Conservation (phyloP, 2,888 invertebrate genomes). For the Sinohyriopsis cumingii region DNA sequence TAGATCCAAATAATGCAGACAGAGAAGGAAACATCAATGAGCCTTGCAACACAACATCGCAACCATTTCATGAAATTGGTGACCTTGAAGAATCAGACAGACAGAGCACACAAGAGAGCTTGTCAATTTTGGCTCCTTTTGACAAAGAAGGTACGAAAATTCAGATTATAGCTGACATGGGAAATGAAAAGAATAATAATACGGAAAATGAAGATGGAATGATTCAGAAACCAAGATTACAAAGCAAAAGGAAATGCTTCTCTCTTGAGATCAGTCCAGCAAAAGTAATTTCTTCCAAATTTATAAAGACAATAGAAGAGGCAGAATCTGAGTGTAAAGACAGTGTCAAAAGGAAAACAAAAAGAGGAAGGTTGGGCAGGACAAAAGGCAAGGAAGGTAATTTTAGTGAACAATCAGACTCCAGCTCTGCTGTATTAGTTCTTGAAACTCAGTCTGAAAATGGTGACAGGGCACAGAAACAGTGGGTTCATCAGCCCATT, state of each 20-base stretch:
- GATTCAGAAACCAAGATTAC: slow-evolving; percentile 11
- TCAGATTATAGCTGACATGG: not conserved
- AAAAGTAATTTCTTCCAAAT: slow-evolving; percentile 4
- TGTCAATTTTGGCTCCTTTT: slow-evolving; percentile 9
- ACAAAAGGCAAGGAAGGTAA: too few species aligned
- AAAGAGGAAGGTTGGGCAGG: too few species aligned
- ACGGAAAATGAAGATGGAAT: slow-evolving; percentile 22
- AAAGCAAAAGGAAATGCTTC: slow-evolving; percentile 31
- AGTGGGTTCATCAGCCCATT: too few species aligned
- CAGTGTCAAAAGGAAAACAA: too few species aligned
- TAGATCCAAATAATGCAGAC: too few species aligned
- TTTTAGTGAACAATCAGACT: not conserved
- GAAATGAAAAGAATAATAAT: slow-evolving; percentile 2
- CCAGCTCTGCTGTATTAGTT: not conserved
- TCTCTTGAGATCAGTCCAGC: slow-evolving; percentile 28
- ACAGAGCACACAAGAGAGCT: slow-evolving; percentile 10
- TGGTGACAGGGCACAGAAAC: not conserved
- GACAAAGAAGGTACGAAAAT: not conserved
- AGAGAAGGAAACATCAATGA: too few species aligned
- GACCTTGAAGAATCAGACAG: not conserved
- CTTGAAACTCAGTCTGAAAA: not conserved
- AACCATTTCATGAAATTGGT: too few species aligned
- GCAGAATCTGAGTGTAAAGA: not conserved
- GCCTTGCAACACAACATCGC: too few species aligned
- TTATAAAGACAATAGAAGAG: too few species aligned